phyloP scores from a whole-genome alignment of 2,113 vertebrate genomes.

The Pachyramphus minor region DNA sequence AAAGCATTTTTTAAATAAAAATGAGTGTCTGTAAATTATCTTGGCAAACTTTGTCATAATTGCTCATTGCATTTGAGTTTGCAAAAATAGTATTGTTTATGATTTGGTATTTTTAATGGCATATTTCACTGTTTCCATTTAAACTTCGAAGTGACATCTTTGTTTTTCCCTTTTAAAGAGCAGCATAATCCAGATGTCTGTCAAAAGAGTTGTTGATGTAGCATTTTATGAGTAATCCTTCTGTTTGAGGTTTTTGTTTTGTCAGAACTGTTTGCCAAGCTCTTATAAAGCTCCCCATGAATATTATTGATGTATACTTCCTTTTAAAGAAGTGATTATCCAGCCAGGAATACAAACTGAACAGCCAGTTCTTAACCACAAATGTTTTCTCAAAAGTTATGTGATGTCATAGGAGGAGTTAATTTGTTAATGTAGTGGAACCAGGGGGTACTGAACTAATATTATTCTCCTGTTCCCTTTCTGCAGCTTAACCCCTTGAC shows the following conservation, averaged over 20 bases:
- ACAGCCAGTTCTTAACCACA: not conserved
- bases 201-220: constrained; percentile 55
- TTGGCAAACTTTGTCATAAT: constrained; percentile 6
- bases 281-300: constrained; percentile 47
- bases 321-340: constrained; percentile 57
- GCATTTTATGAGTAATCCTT: constrained; percentile 67
- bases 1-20: not conserved
- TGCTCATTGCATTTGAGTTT: not conserved
- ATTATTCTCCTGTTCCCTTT: not conserved
- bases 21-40: not conserved
- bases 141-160: constrained; percentile 48
- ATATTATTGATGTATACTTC: constrained; percentile 53
- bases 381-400: constrained; percentile 36
- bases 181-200: constrained; percentile 59
- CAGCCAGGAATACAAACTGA: not conserved
- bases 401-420: constrained; percentile 9
- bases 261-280: constrained; percentile 60
- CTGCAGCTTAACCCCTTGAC: not conserved
- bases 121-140: constrained; percentile 49
- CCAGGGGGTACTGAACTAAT: not conserved
- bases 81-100: constrained; percentile 47
- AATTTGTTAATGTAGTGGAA: not conserved
- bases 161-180: constrained; percentile 33
- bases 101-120: constrained; percentile 51
- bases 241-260: constrained; percentile 57